Conservation (phyloP, 1,140 invertebrate species). For the Pissodes strobi region DNA sequence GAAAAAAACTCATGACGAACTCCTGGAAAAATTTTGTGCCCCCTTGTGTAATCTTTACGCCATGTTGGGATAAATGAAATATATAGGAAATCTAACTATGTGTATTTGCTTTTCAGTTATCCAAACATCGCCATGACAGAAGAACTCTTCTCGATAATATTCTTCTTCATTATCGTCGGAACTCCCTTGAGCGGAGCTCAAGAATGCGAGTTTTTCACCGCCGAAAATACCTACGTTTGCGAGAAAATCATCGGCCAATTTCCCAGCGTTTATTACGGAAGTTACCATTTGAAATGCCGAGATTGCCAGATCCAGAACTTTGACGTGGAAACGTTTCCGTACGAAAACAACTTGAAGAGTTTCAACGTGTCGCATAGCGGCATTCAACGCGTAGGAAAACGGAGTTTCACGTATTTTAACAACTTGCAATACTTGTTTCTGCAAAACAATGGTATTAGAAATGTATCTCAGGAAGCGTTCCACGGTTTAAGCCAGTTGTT, state of each 20-base stretch:
- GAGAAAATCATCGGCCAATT: constrained; percentile 42
- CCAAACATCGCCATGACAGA: constrained; percentile 3
- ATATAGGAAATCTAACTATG: neutral
- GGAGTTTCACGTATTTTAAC: constrained; percentile 42
- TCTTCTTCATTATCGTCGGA: constrained; percentile 16
- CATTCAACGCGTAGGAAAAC: constrained; percentile 34
- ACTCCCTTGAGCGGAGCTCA: constrained; percentile 17
- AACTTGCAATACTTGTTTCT: constrained; percentile 45
- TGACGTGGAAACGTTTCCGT: constrained; percentile 40
- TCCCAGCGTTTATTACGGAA: constrained; percentile 45
- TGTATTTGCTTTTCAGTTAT: neutral
- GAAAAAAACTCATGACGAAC: too few species aligned
- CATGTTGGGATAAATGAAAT: neutral
- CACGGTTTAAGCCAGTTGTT: constrained; percentile 40
- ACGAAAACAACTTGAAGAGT: constrained; percentile 38
- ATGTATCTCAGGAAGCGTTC: constrained; percentile 43
- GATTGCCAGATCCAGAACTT: constrained; percentile 44
- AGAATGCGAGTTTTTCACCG: constrained; percentile 23
- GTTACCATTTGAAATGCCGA: constrained; percentile 43
- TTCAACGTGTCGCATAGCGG: constrained; percentile 45
- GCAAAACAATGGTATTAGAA: constrained; percentile 42
- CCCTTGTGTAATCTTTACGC: neutral
- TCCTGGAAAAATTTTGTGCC: too few species aligned
- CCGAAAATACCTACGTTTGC: constrained; percentile 43
- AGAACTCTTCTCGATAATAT: constrained; percentile 10